Percentiles rank a stretch among this genome's conserved stretches.
Evolutionary conservation across 1,140 invertebrate genomes (phyloP).

Genomic region (Cephus cinctus): DNA sequence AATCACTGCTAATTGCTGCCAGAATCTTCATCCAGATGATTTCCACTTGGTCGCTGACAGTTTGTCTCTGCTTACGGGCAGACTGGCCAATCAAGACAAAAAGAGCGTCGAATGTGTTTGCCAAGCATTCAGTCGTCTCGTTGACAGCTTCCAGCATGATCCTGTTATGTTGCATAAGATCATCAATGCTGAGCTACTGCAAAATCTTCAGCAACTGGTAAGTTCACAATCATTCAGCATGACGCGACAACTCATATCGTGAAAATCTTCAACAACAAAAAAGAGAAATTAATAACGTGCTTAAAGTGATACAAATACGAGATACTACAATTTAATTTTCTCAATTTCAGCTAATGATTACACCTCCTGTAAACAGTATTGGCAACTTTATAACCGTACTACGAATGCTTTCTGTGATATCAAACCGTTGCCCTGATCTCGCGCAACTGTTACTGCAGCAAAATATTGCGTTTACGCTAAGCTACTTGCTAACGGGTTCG

Average conservation of each 20-base stretch:
- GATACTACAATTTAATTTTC: constrained; percentile 9
- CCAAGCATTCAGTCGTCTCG: constrained; percentile 90
- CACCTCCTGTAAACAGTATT: constrained; percentile 89
- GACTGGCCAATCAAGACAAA: constrained; percentile 93
- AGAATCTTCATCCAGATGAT: constrained; percentile 90
- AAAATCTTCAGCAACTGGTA: constrained; percentile 90
- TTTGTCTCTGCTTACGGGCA: constrained; percentile 79
- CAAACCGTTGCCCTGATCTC: constrained; percentile 88
- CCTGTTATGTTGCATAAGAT: constrained; percentile 90
- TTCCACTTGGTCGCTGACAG: constrained; percentile 91
- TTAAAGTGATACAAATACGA: background rate
- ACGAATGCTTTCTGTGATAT: constrained; percentile 94
- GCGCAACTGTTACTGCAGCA: constrained; percentile 88
- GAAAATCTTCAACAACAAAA: no score
- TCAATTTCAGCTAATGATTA: constrained; percentile 76
- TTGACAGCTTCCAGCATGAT: constrained; percentile 95
- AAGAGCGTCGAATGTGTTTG: constrained; percentile 98
- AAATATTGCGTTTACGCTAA: constrained; percentile 92
- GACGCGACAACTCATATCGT: no score
- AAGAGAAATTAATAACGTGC: no score
- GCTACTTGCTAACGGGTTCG: constrained; percentile 87
- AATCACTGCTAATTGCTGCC: constrained; percentile 95
- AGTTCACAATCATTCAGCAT: no score
- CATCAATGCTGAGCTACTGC: constrained; percentile 86
- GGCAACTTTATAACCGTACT: constrained; percentile 95